Evolutionary conservation across 2,888 invertebrate genomes (phyloP).

Genomic region (Brachyptera putata): DNA sequence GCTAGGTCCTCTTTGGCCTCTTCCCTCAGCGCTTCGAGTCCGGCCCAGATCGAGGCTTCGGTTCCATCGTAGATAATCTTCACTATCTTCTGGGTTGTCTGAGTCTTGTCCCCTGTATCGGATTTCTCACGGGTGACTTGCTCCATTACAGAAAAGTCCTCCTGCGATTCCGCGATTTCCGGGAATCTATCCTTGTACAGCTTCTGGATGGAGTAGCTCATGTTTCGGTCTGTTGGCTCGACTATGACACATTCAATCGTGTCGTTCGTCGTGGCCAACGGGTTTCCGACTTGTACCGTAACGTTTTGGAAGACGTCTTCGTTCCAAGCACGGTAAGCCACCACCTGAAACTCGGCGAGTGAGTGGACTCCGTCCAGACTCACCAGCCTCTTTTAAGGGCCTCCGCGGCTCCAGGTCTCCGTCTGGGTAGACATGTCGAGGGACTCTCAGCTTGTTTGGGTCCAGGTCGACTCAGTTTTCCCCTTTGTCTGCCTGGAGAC

Average conservation of each 20-base stretch:
- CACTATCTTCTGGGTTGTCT: too few species aligned
- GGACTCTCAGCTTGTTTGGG: neutral
- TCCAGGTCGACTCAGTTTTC: neutral
- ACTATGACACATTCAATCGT: neutral
- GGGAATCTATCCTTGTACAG: neutral
- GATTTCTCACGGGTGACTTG: neutral
- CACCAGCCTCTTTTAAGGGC: neutral
- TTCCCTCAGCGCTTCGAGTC: too few species aligned
- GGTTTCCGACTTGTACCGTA: neutral
- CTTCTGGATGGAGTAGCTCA: neutral
- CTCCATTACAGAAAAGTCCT: neutral
- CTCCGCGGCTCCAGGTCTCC: neutral
- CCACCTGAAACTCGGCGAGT: neutral
- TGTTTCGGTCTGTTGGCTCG: neutral
- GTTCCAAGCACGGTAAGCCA: neutral
- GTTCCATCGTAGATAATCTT: too few species aligned
- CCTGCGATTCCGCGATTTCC: neutral
- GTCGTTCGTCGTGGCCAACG: neutral
- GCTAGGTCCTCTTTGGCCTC: neutral
- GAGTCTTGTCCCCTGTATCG: too few species aligned
- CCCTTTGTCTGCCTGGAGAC: neutral
- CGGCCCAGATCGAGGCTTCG: too few species aligned
- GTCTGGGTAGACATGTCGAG: neutral
- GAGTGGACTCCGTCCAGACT: neutral
- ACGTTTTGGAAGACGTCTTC: neutral